These are phyloP conservation scores for Promerops cafer DNA, from an alignment of 2,113 vertebrate genomes.

Conservation along the genomic window DNA sequence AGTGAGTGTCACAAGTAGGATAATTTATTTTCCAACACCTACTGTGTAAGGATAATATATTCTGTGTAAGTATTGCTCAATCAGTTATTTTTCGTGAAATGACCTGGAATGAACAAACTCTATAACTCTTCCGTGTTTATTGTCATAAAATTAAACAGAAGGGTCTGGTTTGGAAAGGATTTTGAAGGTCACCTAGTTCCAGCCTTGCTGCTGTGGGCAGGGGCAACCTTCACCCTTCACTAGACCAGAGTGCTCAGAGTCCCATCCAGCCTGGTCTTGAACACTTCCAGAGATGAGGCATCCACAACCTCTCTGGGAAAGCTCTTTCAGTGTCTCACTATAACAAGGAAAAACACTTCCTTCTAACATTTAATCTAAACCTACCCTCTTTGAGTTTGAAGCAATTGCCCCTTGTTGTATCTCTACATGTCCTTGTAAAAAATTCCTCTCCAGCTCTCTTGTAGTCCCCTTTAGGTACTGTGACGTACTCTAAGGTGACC, in stretches of 20 bases:
- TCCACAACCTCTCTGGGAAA: background rate
- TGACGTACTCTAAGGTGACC: accelerated
- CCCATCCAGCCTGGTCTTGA: background rate
- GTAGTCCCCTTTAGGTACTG: background rate
- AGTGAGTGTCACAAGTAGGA: background rate
- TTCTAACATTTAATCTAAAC: background rate
- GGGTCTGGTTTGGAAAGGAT: background rate
- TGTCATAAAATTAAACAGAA: background rate
- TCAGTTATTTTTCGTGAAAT: background rate
- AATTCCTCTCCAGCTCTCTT: background rate
- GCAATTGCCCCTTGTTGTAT: too few species aligned
- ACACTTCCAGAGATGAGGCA: background rate
- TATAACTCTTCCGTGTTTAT: background rate
- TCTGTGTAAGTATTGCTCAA: background rate
- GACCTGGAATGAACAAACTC: background rate
- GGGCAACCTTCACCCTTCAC: background rate
- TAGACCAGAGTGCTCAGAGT: background rate
- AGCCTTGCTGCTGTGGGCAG: background rate
- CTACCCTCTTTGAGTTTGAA: background rate
- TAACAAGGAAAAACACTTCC: background rate
- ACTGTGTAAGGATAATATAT: background rate
- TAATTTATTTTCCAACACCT: background rate
- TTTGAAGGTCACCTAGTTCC: background rate
- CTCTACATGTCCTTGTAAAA: too few species aligned
- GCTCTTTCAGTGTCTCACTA: background rate